These are phyloP conservation scores for Carpatolechia fugitivella DNA, from an alignment of 2,888 invertebrate species.

Conservation along the genomic window DNA sequence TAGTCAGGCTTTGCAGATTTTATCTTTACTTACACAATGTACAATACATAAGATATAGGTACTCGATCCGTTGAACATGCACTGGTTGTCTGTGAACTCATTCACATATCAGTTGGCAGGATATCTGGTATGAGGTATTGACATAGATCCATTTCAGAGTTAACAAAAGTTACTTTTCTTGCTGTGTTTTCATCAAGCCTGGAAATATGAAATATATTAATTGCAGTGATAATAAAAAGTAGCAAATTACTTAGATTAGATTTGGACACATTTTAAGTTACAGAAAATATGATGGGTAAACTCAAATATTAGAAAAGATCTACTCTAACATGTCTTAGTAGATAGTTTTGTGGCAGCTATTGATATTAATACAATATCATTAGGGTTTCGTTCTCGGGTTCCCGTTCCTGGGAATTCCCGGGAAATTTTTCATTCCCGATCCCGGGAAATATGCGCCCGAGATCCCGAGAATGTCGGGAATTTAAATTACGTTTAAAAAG, in stretches of 20 bases:
- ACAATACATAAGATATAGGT: background rate
- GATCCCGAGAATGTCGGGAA: too few species aligned
- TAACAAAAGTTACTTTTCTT: constrained; percentile 86
- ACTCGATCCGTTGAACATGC: constrained; percentile 7
- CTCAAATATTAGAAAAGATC: too few species aligned
- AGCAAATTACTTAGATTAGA: background rate
- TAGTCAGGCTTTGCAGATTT: background rate
- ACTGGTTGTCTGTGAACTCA: background rate
- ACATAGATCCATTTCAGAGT: constrained; percentile 84
- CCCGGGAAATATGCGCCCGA: too few species aligned
- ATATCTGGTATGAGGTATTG: constrained; percentile 88
- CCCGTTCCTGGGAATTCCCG: too few species aligned
- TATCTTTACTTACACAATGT: background rate
- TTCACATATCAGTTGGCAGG: constrained; percentile 83
- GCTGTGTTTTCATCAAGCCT: constrained; percentile 89
- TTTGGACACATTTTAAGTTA: too few species aligned
- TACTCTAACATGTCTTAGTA: too few species aligned
- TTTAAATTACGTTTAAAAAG: too few species aligned
- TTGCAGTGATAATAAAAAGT: background rate
- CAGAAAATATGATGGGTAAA: too few species aligned
- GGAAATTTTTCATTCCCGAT: too few species aligned
- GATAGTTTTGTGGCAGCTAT: too few species aligned
- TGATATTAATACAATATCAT: too few species aligned
- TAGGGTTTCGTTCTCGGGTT: too few species aligned
- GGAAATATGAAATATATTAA: constrained; percentile 32